A percentile compares a stretch with the other conserved stretches of the same genome.
These are phyloP conservation scores for Brachyhypopomus occidentalis DNA, from an alignment of 2,113 vertebrate species.

Conservation along the genomic window DNA sequence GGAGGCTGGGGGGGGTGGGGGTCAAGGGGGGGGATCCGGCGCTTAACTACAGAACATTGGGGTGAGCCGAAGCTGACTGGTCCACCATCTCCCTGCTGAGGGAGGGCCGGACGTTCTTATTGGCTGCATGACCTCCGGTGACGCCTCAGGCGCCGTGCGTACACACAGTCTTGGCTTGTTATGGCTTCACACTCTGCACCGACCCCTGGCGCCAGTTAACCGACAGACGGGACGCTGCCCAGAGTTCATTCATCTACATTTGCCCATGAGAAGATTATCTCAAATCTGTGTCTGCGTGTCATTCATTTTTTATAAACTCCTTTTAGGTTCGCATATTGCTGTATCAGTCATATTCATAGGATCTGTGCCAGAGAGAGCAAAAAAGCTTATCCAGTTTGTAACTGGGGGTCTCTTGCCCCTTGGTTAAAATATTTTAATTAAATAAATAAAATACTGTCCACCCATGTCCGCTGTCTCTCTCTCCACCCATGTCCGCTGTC, in stretches of 20 bases:
- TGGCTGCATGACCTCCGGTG: not conserved
- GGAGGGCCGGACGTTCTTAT: not conserved
- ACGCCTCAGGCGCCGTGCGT: slow-evolving; percentile 20
- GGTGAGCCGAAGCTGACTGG: not conserved
- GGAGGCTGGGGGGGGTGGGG: not conserved
- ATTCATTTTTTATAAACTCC: slow-evolving; percentile 20
- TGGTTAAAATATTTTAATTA: too few relatives aligned
- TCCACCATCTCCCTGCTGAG: not conserved
- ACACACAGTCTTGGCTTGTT: slow-evolving; percentile 40
- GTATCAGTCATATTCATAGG: not conserved
- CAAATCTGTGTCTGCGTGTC: not conserved
- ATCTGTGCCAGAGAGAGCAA: not conserved
- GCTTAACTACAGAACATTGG: not conserved
- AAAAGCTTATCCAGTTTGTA: not conserved
- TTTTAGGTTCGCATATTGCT: not conserved
- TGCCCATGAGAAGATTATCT: slow-evolving; percentile 36
- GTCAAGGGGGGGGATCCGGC: not conserved
- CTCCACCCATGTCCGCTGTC: not conserved
- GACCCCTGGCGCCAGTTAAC: slow-evolving; percentile 47
- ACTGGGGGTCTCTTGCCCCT: too few relatives aligned
- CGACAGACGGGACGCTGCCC: slow-evolving; percentile 40
- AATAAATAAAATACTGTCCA: not conserved
- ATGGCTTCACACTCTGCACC: slow-evolving; percentile 53
- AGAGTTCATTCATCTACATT: slow-evolving; percentile 19
- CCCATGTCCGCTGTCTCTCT: not conserved